These are phyloP conservation scores for Pteropus alecto DNA, from an alignment of 2,113 vertebrate species.

Conservation along the genomic window DNA sequence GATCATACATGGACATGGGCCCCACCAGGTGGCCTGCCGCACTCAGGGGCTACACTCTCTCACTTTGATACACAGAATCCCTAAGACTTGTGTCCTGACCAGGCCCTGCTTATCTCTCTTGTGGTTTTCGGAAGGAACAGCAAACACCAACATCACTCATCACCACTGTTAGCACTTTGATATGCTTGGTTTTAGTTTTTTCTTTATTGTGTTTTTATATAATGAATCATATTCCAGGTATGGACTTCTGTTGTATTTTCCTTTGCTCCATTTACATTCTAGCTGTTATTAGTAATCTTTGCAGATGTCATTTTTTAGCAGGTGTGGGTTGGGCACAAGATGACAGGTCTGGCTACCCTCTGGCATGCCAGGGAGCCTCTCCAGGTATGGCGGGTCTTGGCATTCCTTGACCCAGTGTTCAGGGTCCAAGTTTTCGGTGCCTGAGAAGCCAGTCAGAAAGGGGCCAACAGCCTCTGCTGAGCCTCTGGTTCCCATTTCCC, in stretches of 20 bases:
- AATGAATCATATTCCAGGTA: not conserved
- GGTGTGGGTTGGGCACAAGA: not conserved
- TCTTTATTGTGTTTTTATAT: not conserved
- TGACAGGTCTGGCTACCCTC: not conserved
- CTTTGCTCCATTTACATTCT: not conserved
- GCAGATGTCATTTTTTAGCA: not conserved
- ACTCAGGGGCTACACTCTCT: not conserved
- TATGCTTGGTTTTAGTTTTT: not conserved
- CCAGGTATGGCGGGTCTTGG: not conserved
- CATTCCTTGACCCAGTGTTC: not conserved
- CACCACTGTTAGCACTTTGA: not conserved
- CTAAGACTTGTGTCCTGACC: not conserved
- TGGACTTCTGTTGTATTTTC: not conserved
- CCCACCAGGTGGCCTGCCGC: not conserved
- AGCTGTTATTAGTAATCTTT: not conserved
- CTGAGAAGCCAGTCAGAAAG: not conserved
- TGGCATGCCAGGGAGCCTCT: not conserved
- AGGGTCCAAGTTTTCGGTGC: not conserved
- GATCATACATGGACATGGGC: not conserved
- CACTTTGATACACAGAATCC: no score
- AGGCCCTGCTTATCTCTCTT: not conserved
- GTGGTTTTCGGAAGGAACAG: not conserved
- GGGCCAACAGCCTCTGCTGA: not conserved
- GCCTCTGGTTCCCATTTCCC: constrained; percentile 42
- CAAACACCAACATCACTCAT: not conserved